These are phyloP conservation scores for Rhopalosiphum padi DNA, from an alignment of 1,140 invertebrate species.

Conservation along the genomic window DNA sequence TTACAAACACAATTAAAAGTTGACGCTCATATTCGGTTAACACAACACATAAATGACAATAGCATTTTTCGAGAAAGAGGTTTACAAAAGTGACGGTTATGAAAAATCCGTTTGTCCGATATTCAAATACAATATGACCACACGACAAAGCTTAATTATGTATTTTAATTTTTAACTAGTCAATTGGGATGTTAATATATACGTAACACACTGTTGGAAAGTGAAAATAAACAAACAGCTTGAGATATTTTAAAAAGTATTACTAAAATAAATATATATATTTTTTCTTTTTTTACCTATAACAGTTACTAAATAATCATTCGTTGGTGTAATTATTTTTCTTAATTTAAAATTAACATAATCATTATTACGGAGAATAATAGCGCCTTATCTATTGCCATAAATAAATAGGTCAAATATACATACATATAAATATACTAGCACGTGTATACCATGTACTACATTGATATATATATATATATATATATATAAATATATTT, in stretches of 20 bases:
- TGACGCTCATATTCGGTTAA: not conserved
- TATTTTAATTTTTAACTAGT: not conserved
- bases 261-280: not conserved
- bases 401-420: not conserved
- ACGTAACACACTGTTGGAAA: not conserved
- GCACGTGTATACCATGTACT: not conserved
- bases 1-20: conserved; percentile 9
- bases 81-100: not conserved
- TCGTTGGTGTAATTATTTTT: not conserved
- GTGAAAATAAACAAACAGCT: not conserved
- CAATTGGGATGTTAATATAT: not conserved
- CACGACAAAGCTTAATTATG: not conserved
- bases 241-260: not conserved
- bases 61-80: not conserved
- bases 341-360: not conserved
- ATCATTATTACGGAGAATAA: conserved; percentile 9
- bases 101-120: not conserved
- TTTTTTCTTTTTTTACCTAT: not conserved
- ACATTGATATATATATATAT: not conserved
- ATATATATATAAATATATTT: not conserved
- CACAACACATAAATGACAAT: not conserved
- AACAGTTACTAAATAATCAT: conserved; percentile 1
- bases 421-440: not conserved
- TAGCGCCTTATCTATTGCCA: not conserved
- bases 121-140: not conserved